phyloP scores from a whole-genome alignment of 2,888 invertebrate genomes.

The Oegoconia quadripuncta region DNA sequence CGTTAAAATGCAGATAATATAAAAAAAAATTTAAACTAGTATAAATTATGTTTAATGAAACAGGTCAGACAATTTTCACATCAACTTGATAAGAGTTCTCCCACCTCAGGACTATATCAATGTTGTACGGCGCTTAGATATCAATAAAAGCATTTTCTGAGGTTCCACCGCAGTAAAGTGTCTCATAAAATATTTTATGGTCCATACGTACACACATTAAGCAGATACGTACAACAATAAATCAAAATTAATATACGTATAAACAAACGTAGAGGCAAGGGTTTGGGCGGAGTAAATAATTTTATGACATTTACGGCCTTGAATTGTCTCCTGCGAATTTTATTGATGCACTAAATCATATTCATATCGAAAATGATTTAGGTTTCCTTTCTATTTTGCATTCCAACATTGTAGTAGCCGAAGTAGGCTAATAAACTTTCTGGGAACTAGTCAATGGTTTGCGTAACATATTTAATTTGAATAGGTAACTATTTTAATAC shows the following conservation, averaged over 20 bases:
- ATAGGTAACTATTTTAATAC: too few relatives aligned
- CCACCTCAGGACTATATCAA: conserved; percentile 43
- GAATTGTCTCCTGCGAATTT: conserved; percentile 59
- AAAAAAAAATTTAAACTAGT: too few relatives aligned
- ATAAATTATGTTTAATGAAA: conserved; percentile 1
- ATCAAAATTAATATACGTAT: conserved; percentile 65
- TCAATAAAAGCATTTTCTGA: conserved; percentile 66
- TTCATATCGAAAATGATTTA: conserved; percentile 48
- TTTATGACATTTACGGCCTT: conserved; percentile 62
- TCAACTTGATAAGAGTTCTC: conserved; percentile 27
- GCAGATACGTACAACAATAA: conserved; percentile 66
- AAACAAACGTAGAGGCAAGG: conserved; percentile 57
- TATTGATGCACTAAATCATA: conserved; percentile 52
- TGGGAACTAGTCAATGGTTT: conserved; percentile 34
- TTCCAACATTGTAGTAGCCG: conserved; percentile 52
- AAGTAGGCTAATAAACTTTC: conserved; percentile 33
- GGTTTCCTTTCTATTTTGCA: conserved; percentile 42
- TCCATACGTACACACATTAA: conserved; percentile 70
- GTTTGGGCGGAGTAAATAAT: conserved; percentile 61
- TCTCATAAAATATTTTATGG: conserved; percentile 70
- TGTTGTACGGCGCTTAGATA: conserved; percentile 59
- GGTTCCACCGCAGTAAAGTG: conserved; percentile 62
- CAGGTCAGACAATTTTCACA: conserved; percentile 19
- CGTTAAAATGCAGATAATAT: too few relatives aligned
- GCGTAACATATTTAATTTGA: too few relatives aligned